Percentiles rank a stretch among this genome's conserved stretches.
Conservation (phyloP, 1,140 invertebrate species). For the Diabrotica virgifera region DNA sequence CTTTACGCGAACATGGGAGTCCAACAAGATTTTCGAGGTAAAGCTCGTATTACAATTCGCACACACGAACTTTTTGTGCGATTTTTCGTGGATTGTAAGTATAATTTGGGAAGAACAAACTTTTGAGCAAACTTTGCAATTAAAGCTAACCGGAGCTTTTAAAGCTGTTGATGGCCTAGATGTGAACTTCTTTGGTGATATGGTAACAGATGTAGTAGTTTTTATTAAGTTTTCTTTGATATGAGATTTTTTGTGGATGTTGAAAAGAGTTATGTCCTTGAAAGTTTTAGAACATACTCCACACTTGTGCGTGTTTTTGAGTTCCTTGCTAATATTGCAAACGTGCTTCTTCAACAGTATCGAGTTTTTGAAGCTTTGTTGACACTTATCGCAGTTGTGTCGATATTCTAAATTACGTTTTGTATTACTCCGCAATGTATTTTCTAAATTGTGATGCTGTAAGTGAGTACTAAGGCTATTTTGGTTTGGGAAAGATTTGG, state of each 20-base stretch:
- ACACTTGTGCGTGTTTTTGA: conserved; percentile 25
- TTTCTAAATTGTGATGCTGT: conserved; percentile 39
- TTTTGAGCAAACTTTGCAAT: conserved; percentile 35
- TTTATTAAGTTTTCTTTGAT: conserved; percentile 38
- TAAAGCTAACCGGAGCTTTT: conserved; percentile 19
- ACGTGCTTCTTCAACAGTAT: conserved; percentile 37
- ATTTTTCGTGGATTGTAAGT: conserved; percentile 32
- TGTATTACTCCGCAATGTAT: conserved; percentile 26
- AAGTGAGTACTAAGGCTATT: conserved; percentile 58
- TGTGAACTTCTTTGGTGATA: conserved; percentile 34
- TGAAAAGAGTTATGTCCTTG: conserved; percentile 28
- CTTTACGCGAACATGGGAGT: conserved; percentile 31
- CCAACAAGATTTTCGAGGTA: conserved; percentile 33
- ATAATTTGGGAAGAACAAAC: conserved; percentile 29
- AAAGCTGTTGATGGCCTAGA: conserved; percentile 9
- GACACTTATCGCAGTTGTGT: conserved; percentile 38
- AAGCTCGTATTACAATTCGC: conserved; percentile 31
- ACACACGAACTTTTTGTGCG: conserved; percentile 35
- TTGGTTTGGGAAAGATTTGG: conserved; percentile 56
- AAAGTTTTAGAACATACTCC: conserved; percentile 37
- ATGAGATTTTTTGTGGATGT: conserved; percentile 38
- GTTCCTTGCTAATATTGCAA: conserved; percentile 21
- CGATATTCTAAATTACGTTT: conserved; percentile 29
- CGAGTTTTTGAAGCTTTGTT: conserved; percentile 38
- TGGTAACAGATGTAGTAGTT: conserved; percentile 28